Evolutionary conservation across 2,113 vertebrate species (phyloP).

Genomic region (Probosciger aterrimus): DNA sequence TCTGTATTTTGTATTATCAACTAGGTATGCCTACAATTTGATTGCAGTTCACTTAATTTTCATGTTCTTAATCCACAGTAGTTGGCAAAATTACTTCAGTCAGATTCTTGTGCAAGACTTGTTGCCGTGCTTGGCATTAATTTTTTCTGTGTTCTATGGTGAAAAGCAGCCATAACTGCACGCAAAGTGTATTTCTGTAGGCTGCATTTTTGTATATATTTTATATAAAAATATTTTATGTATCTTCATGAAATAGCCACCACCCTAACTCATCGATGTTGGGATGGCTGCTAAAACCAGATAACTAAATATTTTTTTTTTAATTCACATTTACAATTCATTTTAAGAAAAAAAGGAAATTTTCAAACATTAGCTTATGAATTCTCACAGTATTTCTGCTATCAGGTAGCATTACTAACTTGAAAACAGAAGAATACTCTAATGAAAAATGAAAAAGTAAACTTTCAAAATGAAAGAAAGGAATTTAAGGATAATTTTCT

Average conservation of each 20-base stretch:
- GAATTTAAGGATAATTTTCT: not conserved
- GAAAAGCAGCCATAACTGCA: not conserved
- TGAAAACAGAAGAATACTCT: not conserved
- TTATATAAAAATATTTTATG: not conserved
- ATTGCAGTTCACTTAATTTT: not conserved
- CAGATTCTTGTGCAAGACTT: not conserved
- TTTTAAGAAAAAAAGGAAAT: not conserved
- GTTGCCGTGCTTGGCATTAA: fast-evolving
- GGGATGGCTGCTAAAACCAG: not conserved
- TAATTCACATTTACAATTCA: not conserved
- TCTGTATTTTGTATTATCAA: not conserved
- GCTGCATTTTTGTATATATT: not conserved
- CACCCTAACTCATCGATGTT: fast-evolving
- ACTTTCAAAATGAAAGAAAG: not conserved
- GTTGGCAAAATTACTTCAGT: not conserved
- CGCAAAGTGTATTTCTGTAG: not conserved
- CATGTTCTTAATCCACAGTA: not conserved
- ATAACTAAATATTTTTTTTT: not conserved
- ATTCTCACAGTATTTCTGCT: not conserved
- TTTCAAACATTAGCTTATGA: not conserved
- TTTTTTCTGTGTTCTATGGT: not conserved
- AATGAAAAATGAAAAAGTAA: not conserved
- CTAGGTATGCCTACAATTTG: not conserved
- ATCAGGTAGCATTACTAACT: not conserved
- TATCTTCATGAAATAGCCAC: not conserved